phyloP scores from a whole-genome alignment of 2,797 vertebrate species.

The Sebastes alutus region DNA sequence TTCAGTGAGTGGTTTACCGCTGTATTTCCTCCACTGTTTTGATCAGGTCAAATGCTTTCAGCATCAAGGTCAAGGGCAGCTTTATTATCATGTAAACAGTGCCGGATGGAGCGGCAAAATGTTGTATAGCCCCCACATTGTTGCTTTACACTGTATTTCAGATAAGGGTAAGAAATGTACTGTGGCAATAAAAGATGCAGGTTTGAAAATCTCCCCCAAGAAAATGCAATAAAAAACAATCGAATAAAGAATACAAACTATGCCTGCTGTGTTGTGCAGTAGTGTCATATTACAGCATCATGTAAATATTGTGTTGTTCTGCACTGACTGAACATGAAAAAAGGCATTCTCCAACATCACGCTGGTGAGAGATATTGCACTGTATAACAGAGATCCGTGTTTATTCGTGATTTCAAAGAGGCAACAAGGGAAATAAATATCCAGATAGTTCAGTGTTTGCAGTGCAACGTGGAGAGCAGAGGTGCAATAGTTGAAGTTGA shows the following conservation, averaged over 20 bases:
- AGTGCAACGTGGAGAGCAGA: not conserved
- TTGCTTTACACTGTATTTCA: not conserved
- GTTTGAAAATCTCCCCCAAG: not conserved
- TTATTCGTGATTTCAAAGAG: conserved; percentile 7
- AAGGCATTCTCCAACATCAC: not conserved
- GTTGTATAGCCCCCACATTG: not conserved
- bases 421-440: conserved; percentile 16
- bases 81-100: conserved; percentile 45
- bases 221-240: not conserved
- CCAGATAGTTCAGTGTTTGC: not conserved
- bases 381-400: not conserved
- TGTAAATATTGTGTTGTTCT: not conserved
- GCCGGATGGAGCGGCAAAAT: conserved; percentile 20
- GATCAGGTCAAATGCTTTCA: conserved; percentile 51
- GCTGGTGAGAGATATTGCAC: not conserved
- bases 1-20: conserved; percentile 11
- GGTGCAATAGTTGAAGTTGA: not conserved
- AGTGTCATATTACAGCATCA: not conserved
- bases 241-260: not conserved
- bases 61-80: conserved; percentile 50
- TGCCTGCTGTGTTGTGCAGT: not conserved
- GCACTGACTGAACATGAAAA: not conserved
- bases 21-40: conserved; percentile 49
- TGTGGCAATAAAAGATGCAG: not conserved
- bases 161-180: not conserved